Base-by-base conservation (phyloP, 1,140 invertebrate genomes). In the Choristoneura fumiferana region DNA sequence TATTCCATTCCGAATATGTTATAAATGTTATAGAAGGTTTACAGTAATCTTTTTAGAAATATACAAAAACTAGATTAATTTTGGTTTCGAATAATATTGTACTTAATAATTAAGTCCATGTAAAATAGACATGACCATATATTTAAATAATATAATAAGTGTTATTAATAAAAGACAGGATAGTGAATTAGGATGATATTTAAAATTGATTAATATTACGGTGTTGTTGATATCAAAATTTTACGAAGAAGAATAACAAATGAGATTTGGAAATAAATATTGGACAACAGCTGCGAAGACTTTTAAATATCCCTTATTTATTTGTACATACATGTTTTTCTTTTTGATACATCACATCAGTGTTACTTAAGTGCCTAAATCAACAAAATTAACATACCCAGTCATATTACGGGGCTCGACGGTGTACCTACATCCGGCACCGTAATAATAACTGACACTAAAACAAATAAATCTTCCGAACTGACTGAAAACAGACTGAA, bases 261-360 rank as follows among this genome's bases (percentile, higher is more conserved):
- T 29, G 43, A 29, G 10, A 8, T 33, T 49, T 33, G 18, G n/a
- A 49, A 49, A 49, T 29, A 49, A 49, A 49, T 29, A 49, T 12
- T 10, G 8, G 22, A 49, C 43, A 29, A 49, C 43, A 22, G 43
- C 18, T 6, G 22, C 22, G 18, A 29, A 49, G 18, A 49, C 2
- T 49, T 49, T 49, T 49, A 22, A 49, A 49, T 49, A 29, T 29
- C 43, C 43, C 43, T 49, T 33, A 49, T 49, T 33, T 29, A 49
- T 29, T 29, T 49, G 18, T 49, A 49, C 43, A 49, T 13, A 49
- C 22, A n/a, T 12, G 18, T 49, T 49, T 29, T 45, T 45, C 43
- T 22, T 29, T 49, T 49, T 49, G 43, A 45, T 45, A 45, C 43
- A 29, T 49, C 43, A 45, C 43, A 12, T 22, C 43, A 49, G 43